phyloP scores from a whole-genome alignment of 2,888 invertebrate species.

The Habrosyne pyritoides region DNA sequence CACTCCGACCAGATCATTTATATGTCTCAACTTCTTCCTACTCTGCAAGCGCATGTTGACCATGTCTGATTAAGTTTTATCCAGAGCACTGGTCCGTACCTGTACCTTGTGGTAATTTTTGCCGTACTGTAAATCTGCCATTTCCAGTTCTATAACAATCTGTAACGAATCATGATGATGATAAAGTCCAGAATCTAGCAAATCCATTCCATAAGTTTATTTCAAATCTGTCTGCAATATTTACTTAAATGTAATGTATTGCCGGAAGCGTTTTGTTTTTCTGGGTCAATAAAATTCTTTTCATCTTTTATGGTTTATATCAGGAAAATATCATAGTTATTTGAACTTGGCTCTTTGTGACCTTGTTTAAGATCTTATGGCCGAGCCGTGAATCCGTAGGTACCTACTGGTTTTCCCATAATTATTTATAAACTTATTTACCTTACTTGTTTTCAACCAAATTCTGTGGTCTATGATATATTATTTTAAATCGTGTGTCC shows the following conservation, averaged over 20 bases:
- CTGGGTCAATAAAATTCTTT: conserved; percentile 6
- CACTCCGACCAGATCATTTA: too few species aligned
- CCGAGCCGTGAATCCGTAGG: not conserved
- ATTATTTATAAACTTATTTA: not conserved
- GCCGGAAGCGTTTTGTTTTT: not conserved
- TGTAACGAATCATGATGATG: too few species aligned
- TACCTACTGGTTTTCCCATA: not conserved
- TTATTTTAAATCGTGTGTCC: too few species aligned
- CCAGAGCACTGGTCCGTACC: too few species aligned
- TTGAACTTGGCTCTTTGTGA: not conserved
- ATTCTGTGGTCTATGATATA: too few species aligned
- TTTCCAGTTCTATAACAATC: too few species aligned
- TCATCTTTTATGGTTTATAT: conserved; percentile 1
- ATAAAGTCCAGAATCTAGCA: too few species aligned
- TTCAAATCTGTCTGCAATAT: not conserved
- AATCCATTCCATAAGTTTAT: not conserved
- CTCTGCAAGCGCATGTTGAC: too few species aligned
- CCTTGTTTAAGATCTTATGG: not conserved
- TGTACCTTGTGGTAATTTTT: too few species aligned
- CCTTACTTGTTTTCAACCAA: not conserved
- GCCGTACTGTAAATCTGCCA: too few species aligned
- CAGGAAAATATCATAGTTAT: conserved; percentile 5
- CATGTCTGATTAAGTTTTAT: too few species aligned
- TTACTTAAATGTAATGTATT: not conserved
- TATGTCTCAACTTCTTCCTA: too few species aligned